Evolutionary conservation across 2,113 vertebrate genomes (phyloP), one percentile per base, ranked within the genome.

Genomic region (Anseranas semipalmata): DNA sequence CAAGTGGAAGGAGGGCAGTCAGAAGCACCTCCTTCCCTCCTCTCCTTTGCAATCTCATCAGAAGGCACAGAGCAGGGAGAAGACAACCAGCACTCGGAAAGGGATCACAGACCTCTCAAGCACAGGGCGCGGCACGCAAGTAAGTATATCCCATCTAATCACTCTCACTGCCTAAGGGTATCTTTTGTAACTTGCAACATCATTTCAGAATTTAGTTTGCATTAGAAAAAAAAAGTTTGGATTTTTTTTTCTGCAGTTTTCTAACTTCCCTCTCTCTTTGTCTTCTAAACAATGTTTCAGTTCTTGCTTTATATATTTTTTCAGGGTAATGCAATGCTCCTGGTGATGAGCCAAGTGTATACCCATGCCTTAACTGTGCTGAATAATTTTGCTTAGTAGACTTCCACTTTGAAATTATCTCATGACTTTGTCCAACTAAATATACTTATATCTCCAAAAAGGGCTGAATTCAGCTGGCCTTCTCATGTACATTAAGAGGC

Each of bases 91-190:
- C 98, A 98, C 93, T 98, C 95, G 0, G 99, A 98, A 94, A 98
- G 94, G 91, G 99, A 99, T 94, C 98, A 96, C 91, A 98, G 98
- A 98, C 99, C 99, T 92, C 99, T 98, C 98, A 99, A 99, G 97
- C 99, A 99, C 98, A 98, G 98, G 82, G 98, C 99, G 0, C 98
- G 97, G 87, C 99, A 99, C 97, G 98, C 99, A 95, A 99, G 99
- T 99, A 98, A 99, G 99, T 99, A 98, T 90, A 78, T 63, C 55
- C 52, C 58, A 63, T 59, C 80, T 91, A 39, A 95, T 28, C 2
- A 55, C 91, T 24, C 66, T 90, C 71, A 55, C 68, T 65, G 93
- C 63, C 77, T 48, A 78, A 39, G 20, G 48, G 18, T 70, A 13
- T 81, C 58, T 67, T 85, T 71, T 59, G 60, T 48, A 70, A 37